A percentile compares a stretch with the other conserved stretches of the same genome.
phyloP scores from a whole-genome alignment of 2,797 vertebrate species.

The Myoxocephalus aenaeus region DNA sequence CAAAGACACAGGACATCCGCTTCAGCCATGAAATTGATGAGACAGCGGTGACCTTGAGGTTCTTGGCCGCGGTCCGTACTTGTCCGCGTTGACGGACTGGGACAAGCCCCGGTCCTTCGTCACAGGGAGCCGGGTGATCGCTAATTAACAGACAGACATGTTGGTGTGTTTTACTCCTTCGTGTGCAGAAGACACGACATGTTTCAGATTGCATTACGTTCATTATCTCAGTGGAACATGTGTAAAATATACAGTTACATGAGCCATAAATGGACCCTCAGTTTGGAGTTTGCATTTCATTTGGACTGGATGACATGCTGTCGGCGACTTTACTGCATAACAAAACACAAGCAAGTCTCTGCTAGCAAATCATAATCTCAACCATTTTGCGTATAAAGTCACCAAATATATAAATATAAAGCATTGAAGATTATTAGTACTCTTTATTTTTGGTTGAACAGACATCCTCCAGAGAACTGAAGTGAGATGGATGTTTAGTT shows the following conservation, averaged over 20 bases:
- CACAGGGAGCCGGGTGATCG: constrained; percentile 7
- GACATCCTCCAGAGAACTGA: too few relatives aligned
- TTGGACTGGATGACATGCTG: not conserved
- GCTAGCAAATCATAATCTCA: not conserved
- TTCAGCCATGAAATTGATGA: constrained; percentile 62
- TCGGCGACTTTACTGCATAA: not conserved
- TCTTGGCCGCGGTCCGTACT: constrained; percentile 49
- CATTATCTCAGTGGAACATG: not conserved
- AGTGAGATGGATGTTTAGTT: too few relatives aligned
- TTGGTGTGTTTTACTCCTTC: constrained; percentile 1
- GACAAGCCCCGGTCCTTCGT: constrained; percentile 36
- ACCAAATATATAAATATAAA: too few relatives aligned
- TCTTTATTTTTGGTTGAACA: too few relatives aligned
- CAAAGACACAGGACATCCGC: constrained; percentile 67
- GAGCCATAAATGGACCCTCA: not conserved
- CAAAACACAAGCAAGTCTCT: not conserved
- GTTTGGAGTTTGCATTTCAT: not conserved
- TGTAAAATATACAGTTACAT: not conserved
- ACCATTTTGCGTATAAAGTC: not conserved
- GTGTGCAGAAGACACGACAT: not conserved
- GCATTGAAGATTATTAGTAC: too few relatives aligned
- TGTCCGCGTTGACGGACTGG: constrained; percentile 23
- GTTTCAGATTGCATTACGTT: not conserved
- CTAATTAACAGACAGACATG: constrained; percentile 58
- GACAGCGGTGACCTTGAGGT: constrained; percentile 68